Percentiles rank a stretch among this genome's conserved stretches.
These are phyloP conservation scores for Potorous gilbertii DNA, from an alignment of 2,797 vertebrate genomes.

Conservation along the genomic window DNA sequence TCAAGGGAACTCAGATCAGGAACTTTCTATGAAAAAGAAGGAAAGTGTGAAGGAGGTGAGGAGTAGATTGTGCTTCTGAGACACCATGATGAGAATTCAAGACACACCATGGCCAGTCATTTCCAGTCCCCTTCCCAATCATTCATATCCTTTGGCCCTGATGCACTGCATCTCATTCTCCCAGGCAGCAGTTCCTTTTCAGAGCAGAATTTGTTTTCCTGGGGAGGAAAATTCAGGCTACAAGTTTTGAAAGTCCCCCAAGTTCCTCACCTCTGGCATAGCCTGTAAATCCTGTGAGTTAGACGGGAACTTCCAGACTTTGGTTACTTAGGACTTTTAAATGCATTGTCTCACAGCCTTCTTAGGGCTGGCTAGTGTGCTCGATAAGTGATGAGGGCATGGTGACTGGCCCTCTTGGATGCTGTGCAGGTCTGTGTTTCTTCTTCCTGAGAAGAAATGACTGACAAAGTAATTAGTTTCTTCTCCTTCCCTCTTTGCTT, in stretches of 20 bases:
- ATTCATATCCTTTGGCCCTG: neutral
- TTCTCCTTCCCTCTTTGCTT: neutral
- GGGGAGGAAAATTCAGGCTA: neutral
- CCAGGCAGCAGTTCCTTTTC: neutral
- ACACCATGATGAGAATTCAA: neutral
- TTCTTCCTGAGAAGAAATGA: neutral
- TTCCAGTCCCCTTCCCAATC: neutral
- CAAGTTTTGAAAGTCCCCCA: too few relatives aligned
- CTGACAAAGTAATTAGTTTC: neutral
- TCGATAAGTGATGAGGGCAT: neutral
- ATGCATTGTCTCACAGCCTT: neutral
- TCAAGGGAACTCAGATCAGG: neutral
- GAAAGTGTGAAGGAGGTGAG: neutral
- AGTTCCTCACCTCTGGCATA: too few relatives aligned
- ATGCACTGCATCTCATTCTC: neutral
- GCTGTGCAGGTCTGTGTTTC: neutral
- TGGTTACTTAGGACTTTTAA: neutral
- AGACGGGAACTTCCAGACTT: neutral
- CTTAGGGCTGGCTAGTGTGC: neutral
- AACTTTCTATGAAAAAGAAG: neutral
- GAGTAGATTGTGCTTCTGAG: neutral
- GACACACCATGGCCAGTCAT: neutral
- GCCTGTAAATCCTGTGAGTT: neutral
- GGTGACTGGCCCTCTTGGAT: neutral
- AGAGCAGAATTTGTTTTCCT: neutral